These are phyloP conservation scores for Macaria notata DNA, from an alignment of 2,888 invertebrate genomes.

Conservation along the genomic window DNA sequence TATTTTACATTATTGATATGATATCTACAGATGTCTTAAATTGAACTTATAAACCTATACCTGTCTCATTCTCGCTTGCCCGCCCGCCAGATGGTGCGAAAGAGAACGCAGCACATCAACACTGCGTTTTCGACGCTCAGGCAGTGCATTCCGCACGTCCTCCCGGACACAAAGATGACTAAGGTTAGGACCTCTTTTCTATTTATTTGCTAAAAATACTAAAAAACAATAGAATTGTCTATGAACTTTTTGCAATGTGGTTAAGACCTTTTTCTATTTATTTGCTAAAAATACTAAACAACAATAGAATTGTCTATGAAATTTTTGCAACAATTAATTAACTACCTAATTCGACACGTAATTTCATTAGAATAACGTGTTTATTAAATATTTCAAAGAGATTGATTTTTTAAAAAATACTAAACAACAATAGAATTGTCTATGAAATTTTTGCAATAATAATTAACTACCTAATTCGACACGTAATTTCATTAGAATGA, in stretches of 20 bases:
- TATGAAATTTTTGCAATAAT: constrained; percentile 26
- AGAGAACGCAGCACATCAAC: constrained; percentile 95
- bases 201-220: constrained; percentile 18
- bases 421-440: constrained; percentile 8
- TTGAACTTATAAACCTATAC: constrained; percentile 10
- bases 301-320: no score
- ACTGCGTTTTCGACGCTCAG: constrained; percentile 95
- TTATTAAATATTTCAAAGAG: no score
- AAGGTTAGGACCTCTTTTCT: constrained; percentile 84
- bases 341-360: no score
- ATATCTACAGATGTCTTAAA: no score
- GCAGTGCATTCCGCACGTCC: constrained; percentile 97
- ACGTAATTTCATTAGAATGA: no score
- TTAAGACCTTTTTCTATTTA: no score
- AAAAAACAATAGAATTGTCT: constrained; percentile 8
- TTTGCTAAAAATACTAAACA: not conserved
- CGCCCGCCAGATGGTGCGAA: constrained; percentile 76
- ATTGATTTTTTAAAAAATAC: no score
- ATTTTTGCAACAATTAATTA: no score
- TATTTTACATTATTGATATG: no score
- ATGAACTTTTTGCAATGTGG: constrained; percentile 28
- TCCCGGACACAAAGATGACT: constrained; percentile 96
- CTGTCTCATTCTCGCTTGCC: constrained; percentile 52
- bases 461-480: no score
- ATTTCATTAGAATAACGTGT: no score